Base-by-base conservation (phyloP, 2,113 vertebrate genomes). In the Chrysochloris asiatica region DNA sequence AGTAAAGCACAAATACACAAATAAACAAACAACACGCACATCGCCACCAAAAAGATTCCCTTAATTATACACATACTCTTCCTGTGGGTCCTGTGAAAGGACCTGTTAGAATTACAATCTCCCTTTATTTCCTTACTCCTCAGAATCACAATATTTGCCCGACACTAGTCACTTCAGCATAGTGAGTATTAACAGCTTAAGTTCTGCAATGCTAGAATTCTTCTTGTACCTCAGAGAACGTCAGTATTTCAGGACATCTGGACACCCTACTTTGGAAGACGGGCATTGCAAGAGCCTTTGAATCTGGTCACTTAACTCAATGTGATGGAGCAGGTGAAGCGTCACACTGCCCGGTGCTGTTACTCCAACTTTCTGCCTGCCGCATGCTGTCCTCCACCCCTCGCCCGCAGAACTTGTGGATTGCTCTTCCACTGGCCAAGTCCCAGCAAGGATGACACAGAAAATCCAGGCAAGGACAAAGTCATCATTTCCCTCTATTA, bases 51-150 rank as follows among this genome's bases (percentile, higher is more conserved):
- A 86, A 81, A 81, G 77, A 95, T 87, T 86, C 94, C 86, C 86
- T 92, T 95, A 96, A 95, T 94, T 95, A 91, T 26, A 93, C 89
- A 94, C 92, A 88, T 22, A 95, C 48, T 86, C 83, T 92, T 33
- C 81, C 59, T 75, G 90, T 82, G 50, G 72, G 54, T 97, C 83
- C 79, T 48, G 67, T 86, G 61, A 75, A 21, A 81, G 77, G 45
- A 54, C 92, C 78, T 92, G 54, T 85, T 90, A 52, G 93, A 77
- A 59, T 63, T 41, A 95, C 69, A 48, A 33, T 43, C 24, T 54
- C 43, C 38, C 50, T 92, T 91, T 91, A 84, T 50, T 92, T 93
- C 67, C 48, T 94, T 26, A 19, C 30, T 63, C 19, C 65, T 83
- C 22, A 50, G 50, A 36, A 67, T 50, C 47, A 50, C 24, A 61